A percentile compares a stretch with the other conserved stretches of the same genome.
phyloP scores from a whole-genome alignment of 2,888 invertebrate genomes.

The Himalopsyche anomala region DNA sequence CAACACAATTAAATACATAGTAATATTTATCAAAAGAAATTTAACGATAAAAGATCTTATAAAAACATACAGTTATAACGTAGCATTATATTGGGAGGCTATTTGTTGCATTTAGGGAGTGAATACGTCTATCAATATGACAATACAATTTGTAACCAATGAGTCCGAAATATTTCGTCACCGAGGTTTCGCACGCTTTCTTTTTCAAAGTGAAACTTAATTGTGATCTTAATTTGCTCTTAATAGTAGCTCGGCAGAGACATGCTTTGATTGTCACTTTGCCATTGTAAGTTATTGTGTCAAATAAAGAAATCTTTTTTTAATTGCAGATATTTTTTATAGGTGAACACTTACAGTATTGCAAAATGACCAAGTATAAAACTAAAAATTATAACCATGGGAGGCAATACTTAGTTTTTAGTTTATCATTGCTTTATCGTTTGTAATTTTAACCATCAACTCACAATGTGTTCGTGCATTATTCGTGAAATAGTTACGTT shows the following conservation, averaged over 20 bases:
- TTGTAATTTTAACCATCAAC: too few relatives aligned
- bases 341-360: background rate
- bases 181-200: background rate
- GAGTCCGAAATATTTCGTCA: slow-evolving; percentile 7
- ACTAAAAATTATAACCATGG: background rate
- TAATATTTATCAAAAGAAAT: too few relatives aligned
- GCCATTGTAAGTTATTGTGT: background rate
- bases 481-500: too few relatives aligned
- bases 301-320: background rate
- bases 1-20: too few relatives aligned
- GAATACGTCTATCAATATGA: too few relatives aligned
- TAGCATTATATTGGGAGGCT: too few relatives aligned
- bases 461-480: too few relatives aligned
- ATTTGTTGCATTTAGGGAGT: too few relatives aligned
- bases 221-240: background rate
- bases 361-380: background rate
- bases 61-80: too few relatives aligned
- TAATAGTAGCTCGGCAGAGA: background rate
- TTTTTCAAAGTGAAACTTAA: slow-evolving; percentile 16
- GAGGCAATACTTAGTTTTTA: background rate
- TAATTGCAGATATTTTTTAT: background rate
- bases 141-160: background rate
- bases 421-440: too few relatives aligned
- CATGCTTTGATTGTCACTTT: slow-evolving; percentile 5
- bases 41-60: too few relatives aligned